Conservation (phyloP, 2,797 vertebrate genomes). For the Centropyge bicolor region DNA sequence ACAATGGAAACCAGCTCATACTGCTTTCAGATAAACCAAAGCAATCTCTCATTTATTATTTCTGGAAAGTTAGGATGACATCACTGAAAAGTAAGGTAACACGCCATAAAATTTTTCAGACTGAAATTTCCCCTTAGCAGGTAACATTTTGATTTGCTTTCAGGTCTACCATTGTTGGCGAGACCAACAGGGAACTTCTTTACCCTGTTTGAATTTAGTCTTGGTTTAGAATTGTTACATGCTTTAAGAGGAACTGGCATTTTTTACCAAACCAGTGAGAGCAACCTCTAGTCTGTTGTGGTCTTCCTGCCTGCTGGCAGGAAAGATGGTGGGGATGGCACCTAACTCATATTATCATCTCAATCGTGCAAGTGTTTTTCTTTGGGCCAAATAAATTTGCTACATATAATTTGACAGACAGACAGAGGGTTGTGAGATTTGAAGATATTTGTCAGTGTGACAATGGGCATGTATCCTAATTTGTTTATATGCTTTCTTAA, state of each 20-base stretch:
- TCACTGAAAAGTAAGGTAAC: background rate
- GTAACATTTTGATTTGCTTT: background rate
- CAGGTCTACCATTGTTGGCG: too few species aligned
- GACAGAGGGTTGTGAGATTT: background rate
- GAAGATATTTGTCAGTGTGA: background rate
- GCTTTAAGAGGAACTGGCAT: too few species aligned
- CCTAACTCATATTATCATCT: background rate
- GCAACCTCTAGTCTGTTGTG: too few species aligned
- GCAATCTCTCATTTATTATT: background rate
- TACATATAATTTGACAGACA: background rate
- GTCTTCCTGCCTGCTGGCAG: too few species aligned
- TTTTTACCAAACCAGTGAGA: too few species aligned
- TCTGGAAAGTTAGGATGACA: background rate
- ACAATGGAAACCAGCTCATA: background rate
- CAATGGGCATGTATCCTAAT: background rate
- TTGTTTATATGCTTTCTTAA: background rate
- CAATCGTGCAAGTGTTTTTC: background rate
- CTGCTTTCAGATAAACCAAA: slow-evolving; percentile 2
- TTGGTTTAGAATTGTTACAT: too few species aligned
- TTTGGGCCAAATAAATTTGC: background rate
- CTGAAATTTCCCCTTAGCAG: background rate
- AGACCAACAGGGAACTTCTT: too few species aligned
- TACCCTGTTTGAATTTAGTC: too few species aligned
- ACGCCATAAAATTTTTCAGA: background rate
- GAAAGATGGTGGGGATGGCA: too few species aligned